Percentiles rank a stretch among this genome's conserved stretches.
Evolutionary conservation across 2,888 invertebrate species (phyloP).

Genomic region (Troglohyphantes excavatus): DNA sequence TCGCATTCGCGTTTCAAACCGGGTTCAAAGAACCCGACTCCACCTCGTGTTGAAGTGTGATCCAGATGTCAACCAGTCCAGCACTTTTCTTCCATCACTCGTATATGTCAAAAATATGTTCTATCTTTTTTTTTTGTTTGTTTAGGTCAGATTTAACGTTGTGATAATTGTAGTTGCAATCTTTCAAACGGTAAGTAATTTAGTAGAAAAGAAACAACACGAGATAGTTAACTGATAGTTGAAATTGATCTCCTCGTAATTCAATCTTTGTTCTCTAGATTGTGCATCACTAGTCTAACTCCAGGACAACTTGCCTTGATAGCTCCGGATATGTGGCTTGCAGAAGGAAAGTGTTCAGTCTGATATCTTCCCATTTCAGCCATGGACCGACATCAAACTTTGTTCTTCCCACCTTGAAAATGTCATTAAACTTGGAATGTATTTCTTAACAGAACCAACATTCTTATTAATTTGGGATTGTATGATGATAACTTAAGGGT

Average conservation of each 20-base stretch:
- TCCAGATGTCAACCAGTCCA: constrained; percentile 26
- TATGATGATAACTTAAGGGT: constrained; percentile 56
- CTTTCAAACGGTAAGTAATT: constrained; percentile 15
- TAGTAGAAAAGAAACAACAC: constrained; percentile 15
- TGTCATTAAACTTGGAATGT: constrained; percentile 49
- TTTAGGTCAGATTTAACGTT: neutral
- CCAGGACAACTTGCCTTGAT: constrained; percentile 57
- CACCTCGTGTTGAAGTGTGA: neutral
- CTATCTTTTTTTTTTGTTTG: neutral
- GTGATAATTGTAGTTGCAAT: neutral
- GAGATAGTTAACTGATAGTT: neutral
- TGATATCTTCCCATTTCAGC: constrained; percentile 38
- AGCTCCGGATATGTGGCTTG: constrained; percentile 30
- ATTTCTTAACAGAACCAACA: constrained; percentile 47
- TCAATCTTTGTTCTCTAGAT: constrained; percentile 50
- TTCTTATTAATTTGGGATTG: constrained; percentile 57
- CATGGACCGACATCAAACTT: constrained; percentile 73
- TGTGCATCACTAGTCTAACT: constrained; percentile 73
- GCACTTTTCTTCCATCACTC: neutral
- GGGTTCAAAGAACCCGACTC: neutral
- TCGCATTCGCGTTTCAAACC: constrained; percentile 11
- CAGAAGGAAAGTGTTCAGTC: constrained; percentile 53
- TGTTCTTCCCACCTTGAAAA: constrained; percentile 75
- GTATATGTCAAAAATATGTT: constrained; percentile 51
- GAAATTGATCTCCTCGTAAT: constrained; percentile 1